Conservation (phyloP, 2,888 invertebrate genomes). For the Ophioninae sp. region DNA sequence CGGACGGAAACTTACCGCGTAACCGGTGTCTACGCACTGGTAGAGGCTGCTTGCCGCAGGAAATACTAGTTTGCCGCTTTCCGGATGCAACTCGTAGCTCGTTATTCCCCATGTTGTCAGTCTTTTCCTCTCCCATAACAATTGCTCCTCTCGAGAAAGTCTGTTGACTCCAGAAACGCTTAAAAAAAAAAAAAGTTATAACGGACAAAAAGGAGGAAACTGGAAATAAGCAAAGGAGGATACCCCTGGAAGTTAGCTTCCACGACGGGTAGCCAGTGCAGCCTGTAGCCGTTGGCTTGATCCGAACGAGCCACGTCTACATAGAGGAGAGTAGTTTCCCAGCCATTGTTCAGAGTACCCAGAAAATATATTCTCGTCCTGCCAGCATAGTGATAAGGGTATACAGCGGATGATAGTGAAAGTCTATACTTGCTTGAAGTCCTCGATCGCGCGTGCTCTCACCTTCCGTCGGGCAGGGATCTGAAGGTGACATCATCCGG, state of each 20-base stretch:
- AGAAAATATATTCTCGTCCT: constrained; percentile 94
- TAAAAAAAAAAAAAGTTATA: constrained; percentile 28
- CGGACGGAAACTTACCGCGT: constrained; percentile 82
- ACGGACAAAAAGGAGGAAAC: background rate
- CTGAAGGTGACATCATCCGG: constrained; percentile 92
- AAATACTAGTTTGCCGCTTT: constrained; percentile 93
- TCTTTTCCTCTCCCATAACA: constrained; percentile 95
- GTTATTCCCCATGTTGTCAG: constrained; percentile 97
- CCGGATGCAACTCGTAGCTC: constrained; percentile 93
- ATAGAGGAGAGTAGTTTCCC: constrained; percentile 94
- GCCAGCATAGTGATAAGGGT: constrained; percentile 17
- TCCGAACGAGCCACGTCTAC: constrained; percentile 89
- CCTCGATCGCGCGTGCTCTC: background rate
- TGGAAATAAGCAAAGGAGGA: background rate
- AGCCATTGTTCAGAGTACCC: constrained; percentile 92
- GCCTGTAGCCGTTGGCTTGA: constrained; percentile 83
- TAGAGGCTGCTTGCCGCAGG: constrained; percentile 94
- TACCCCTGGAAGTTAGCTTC: constrained; percentile 87
- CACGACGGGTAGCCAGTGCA: constrained; percentile 91
- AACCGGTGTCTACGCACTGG: constrained; percentile 90
- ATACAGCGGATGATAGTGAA: background rate
- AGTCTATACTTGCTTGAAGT: background rate
- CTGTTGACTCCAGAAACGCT: constrained; percentile 83
- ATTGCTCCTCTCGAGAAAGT: constrained; percentile 93
- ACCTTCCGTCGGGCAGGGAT: constrained; percentile 87